A percentile compares a stretch with the other conserved stretches of the same genome.
phyloP scores from a whole-genome alignment of 2,888 invertebrate genomes.

The Scaptodrosophila latifasciaeformis region DNA sequence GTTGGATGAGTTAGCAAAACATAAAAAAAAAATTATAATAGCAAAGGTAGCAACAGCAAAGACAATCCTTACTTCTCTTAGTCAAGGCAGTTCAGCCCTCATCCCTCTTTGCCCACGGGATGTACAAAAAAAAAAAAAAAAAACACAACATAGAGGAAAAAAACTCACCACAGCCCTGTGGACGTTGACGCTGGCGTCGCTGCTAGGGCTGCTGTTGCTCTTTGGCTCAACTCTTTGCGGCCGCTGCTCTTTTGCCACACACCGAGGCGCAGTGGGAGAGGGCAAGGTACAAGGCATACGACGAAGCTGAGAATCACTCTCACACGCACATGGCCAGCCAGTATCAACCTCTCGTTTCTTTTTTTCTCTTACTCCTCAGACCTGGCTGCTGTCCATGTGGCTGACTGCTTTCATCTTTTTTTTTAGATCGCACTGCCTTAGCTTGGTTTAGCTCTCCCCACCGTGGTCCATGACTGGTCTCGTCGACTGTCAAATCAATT shows the following conservation, averaged over 20 bases:
- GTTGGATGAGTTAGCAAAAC: neutral
- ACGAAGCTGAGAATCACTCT: constrained; percentile 9
- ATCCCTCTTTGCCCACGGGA: neutral
- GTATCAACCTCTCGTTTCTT: neutral
- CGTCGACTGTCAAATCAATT: constrained; percentile 71
- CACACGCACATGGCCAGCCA: constrained; percentile 17
- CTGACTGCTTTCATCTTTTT: constrained; percentile 2
- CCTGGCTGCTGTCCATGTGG: neutral
- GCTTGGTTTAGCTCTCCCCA: too few species aligned
- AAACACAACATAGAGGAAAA: neutral
- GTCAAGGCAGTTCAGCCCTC: neutral
- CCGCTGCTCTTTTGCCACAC: neutral
- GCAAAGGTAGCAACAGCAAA: neutral
- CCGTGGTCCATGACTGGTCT: constrained; percentile 51
- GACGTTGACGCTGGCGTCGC: neutral
- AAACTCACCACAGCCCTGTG: constrained; percentile 2
- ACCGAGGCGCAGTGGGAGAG: neutral
- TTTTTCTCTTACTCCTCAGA: constrained; percentile 50
- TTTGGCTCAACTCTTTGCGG: constrained; percentile 7
- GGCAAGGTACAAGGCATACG: neutral
- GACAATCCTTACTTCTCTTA: too few species aligned
- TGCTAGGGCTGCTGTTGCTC: neutral
- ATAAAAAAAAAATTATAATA: neutral
- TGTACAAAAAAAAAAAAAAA: neutral
- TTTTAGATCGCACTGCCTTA: too few species aligned